Evolutionary conservation across 2,797 vertebrate species (phyloP), one percentile per base, ranked within the genome.

Genomic region (Phrynocephalus vlangalii): DNA sequence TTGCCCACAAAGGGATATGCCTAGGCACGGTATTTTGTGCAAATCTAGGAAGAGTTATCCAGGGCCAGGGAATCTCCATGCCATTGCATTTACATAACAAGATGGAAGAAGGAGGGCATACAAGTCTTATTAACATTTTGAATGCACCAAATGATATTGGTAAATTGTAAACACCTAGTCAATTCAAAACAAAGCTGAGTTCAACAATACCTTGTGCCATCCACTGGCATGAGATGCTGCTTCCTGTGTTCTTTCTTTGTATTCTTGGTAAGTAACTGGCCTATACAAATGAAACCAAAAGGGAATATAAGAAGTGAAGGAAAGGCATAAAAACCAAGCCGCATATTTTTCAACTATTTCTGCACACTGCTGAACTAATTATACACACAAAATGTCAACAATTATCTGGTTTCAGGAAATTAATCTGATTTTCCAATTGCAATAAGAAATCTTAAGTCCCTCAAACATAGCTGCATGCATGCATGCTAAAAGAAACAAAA

Each of bases 141-240:
- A 63, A 63, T 63, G 18, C 22, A 56, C 52, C 52, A 10, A 5
- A 18, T 16, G 20, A 20, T 5, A 15, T 18, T 63, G 60, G 18
- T 63, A 20, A 63, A 63, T 5, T 18, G 60, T 63, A 63, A 63
- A 18, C 60, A 63, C 20, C 10, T n/a, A 87, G 60, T 81, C 88
- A 78, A 71, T 89, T 56, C 28, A 90, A 89, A 38, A 15, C 5
- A 76, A 78, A 90, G 60, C 44, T 88, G 63, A 78, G 33, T 87
- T 88, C 2, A 56, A 60, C 85, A 94, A 94, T 97, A 99, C 98
- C 97, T 98, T 98, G 94, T 91, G 98, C 98, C 98, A 99, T 82
- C 97, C 98, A 28, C 91, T 97, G 93, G 98, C 96, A 90, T 97
- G 97, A 89, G 90, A 86, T 3, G 97, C 96, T 68, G 97, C 93